These are phyloP conservation scores for Struthidea cinerea DNA, from an alignment of 2,113 vertebrate species.

Conservation along the genomic window DNA sequence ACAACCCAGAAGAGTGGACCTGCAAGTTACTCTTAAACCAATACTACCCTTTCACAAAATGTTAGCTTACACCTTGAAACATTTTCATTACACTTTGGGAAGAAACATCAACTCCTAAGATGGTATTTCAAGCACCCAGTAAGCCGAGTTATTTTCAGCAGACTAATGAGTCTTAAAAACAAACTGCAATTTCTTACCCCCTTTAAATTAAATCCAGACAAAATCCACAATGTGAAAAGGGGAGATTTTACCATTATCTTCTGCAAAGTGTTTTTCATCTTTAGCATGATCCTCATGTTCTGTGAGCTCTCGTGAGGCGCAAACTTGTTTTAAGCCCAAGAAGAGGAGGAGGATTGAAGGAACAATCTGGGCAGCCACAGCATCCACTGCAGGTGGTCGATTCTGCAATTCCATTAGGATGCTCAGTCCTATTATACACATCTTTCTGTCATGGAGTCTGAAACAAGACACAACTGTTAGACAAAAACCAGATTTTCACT, in stretches of 20 bases:
- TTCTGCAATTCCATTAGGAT: conserved; percentile 89
- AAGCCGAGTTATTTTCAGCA: conserved; percentile 3
- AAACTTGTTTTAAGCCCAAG: conserved; percentile 92
- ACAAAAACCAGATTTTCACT: neutral
- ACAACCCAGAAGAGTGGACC: neutral
- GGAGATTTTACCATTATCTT: conserved; percentile 86
- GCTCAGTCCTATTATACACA: conserved; percentile 96
- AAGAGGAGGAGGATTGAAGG: conserved; percentile 95
- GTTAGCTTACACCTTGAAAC: neutral
- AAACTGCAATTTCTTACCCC: conserved; percentile 39
- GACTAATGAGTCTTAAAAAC: conserved; percentile 36
- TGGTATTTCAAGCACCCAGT: neutral
- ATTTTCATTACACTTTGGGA: neutral
- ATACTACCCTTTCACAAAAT: neutral
- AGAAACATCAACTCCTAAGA: neutral
- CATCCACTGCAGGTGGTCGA: conserved; percentile 82
- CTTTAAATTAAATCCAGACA: conserved; percentile 62
- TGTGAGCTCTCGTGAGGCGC: conserved; percentile 81
- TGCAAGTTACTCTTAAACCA: neutral
- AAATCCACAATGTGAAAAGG: conserved; percentile 58
- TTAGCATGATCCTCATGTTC: conserved; percentile 77
- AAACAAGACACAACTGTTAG: neutral
- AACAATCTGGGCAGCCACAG: conserved; percentile 85
- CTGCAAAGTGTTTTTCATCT: conserved; percentile 74
- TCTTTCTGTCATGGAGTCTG: conserved; percentile 95